phyloP scores from a whole-genome alignment of 2,113 vertebrate species.

The Bolborhynchus lineola region DNA sequence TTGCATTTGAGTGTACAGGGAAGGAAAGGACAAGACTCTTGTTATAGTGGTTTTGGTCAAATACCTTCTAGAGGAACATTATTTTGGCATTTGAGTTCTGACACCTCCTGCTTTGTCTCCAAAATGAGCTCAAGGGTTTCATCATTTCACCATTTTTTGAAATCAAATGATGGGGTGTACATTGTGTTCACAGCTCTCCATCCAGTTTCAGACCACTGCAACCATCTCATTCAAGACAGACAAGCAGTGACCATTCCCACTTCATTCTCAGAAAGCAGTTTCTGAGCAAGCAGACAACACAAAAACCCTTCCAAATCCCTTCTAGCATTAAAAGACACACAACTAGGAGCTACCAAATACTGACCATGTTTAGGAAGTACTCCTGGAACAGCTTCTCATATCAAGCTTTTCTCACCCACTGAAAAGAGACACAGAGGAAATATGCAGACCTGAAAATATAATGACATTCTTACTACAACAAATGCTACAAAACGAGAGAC shows the following conservation, averaged over 20 bases:
- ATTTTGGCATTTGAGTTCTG: not conserved
- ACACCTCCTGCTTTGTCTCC: not conserved
- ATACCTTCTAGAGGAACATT: not conserved
- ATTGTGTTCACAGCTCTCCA: not conserved
- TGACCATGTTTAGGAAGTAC: not conserved
- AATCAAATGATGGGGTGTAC: not conserved
- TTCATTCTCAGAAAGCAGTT: not conserved
- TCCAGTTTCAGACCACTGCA: not conserved
- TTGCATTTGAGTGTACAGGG: not conserved
- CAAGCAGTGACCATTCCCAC: not conserved
- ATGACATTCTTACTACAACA: not conserved
- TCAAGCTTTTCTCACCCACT: not conserved
- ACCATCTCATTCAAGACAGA: not conserved
- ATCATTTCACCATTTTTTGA: not conserved
- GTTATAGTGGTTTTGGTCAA: not conserved
- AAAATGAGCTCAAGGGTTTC: not conserved
- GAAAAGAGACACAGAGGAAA: not conserved
- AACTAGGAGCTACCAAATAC: not conserved
- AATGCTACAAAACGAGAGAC: not conserved
- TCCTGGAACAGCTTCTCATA: not conserved
- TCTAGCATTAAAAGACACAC: not conserved
- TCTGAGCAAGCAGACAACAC: not conserved
- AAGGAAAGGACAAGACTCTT: not conserved
- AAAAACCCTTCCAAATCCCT: not conserved
- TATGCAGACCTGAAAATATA: not conserved